These are phyloP conservation scores for Tachysurus fulvidraco DNA, from an alignment of 2,113 vertebrate genomes.

Conservation along the genomic window DNA sequence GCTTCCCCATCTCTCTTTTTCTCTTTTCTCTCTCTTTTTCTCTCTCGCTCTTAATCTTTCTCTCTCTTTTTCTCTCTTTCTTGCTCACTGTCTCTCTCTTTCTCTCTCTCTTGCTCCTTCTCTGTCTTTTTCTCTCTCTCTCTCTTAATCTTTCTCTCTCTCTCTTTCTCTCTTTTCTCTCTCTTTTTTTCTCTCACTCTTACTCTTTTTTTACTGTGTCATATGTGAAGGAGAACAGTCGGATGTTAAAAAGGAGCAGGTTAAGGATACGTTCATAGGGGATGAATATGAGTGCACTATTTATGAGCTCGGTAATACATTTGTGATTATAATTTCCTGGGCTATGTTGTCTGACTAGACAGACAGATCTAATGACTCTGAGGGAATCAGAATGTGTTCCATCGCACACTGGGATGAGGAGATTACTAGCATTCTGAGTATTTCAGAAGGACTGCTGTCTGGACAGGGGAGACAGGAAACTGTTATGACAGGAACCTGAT, in stretches of 20 bases:
- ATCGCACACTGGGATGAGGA: background rate
- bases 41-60: no score
- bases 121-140: background rate
- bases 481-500: background rate
- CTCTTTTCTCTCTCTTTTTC: no score
- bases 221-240: background rate
- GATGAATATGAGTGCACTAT: no score
- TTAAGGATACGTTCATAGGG: background rate
- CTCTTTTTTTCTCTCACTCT: no score
- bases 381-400: background rate
- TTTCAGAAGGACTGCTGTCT: background rate
- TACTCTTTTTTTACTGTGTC: background rate
- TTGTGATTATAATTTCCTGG: background rate
- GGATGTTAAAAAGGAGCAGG: background rate
- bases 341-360: background rate
- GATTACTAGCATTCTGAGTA: background rate
- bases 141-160: no score
- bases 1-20: no score
- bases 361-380: background rate
- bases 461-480: background rate
- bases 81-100: no score
- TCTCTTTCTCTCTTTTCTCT: no score
- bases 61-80: no score
- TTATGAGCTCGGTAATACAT: background rate
- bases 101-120: no score